Evolutionary conservation across 2,113 vertebrate species (phyloP).

Genomic region (Drymodes brunneopygia): DNA sequence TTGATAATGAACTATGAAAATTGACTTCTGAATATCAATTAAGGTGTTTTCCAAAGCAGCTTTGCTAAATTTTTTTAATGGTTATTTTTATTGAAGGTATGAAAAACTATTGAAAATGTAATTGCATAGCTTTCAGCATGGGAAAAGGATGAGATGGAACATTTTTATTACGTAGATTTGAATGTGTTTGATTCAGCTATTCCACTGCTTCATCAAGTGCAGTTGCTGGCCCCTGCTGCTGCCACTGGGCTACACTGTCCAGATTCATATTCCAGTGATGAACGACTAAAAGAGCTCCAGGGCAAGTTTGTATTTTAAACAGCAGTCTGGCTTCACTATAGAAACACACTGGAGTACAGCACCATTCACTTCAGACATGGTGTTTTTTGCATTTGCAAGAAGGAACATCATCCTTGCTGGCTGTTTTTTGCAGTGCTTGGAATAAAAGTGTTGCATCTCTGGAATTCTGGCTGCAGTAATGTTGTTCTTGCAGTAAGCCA

Average conservation of each 20-base stretch:
- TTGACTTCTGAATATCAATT: slow-evolving; percentile 22
- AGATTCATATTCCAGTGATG: neutral
- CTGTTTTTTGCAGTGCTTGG: neutral
- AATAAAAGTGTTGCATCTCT: neutral
- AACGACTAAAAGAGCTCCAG: neutral
- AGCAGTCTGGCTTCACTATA: neutral
- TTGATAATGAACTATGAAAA: slow-evolving; percentile 49
- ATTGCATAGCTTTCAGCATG: slow-evolving; percentile 1
- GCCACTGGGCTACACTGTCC: neutral
- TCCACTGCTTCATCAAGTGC: neutral
- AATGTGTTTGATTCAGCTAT: neutral
- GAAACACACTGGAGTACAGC: neutral
- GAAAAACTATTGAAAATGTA: neutral
- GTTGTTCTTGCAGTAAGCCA: neutral
- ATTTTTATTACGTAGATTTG: neutral
- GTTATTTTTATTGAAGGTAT: slow-evolving; percentile 51
- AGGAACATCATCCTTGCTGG: neutral
- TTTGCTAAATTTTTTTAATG: neutral
- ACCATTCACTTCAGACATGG: neutral
- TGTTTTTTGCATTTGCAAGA: neutral
- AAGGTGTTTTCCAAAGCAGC: slow-evolving; percentile 21
- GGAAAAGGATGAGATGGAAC: neutral
- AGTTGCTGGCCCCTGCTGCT: neutral
- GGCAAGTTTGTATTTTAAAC: neutral
- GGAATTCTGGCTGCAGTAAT: neutral